phyloP scores from a whole-genome alignment of 1,140 invertebrate genomes.

The Eumeta japonica region DNA sequence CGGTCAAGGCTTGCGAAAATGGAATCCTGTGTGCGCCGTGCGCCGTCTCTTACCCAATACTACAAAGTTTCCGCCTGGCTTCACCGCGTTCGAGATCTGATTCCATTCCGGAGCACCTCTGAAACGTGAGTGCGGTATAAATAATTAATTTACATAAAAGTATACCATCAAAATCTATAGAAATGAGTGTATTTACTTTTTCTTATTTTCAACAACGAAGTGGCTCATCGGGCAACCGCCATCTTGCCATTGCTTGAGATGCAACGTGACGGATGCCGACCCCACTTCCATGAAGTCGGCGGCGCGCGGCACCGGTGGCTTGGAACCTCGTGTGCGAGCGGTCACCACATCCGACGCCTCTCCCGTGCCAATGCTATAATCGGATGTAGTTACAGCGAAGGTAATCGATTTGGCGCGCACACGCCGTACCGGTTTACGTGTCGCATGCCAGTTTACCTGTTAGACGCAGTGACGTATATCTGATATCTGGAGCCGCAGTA shows the following conservation, averaged over 20 bases:
- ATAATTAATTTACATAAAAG: constrained; percentile 9
- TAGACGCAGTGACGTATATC: constrained; percentile 87
- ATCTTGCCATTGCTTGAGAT: constrained; percentile 90
- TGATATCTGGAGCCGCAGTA: constrained; percentile 91
- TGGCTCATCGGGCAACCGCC: constrained; percentile 94
- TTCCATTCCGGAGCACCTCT: constrained; percentile 85
- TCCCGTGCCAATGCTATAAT: constrained; percentile 81
- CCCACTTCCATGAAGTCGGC: constrained; percentile 89
- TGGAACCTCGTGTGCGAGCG: constrained; percentile 82
- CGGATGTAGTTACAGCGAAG: constrained; percentile 3
- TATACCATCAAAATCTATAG: no score
- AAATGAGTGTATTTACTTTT: constrained; percentile 67
- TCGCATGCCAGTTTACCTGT: constrained; percentile 63
- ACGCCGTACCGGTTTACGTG: not conserved
- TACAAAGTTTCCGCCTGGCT: constrained; percentile 86
- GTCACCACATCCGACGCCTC: constrained; percentile 84
- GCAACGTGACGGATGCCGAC: constrained; percentile 86
- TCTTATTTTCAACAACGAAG: constrained; percentile 94
- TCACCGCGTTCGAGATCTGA: constrained; percentile 89
- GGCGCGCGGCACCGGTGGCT: constrained; percentile 86
- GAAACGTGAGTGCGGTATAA: constrained; percentile 17
- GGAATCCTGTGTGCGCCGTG: no score
- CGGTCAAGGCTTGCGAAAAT: no score
- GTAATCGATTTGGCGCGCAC: not conserved
- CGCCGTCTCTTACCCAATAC: constrained; percentile 68